Conservation (phyloP, 2,888 invertebrate genomes). For the Erebia palarica region DNA sequence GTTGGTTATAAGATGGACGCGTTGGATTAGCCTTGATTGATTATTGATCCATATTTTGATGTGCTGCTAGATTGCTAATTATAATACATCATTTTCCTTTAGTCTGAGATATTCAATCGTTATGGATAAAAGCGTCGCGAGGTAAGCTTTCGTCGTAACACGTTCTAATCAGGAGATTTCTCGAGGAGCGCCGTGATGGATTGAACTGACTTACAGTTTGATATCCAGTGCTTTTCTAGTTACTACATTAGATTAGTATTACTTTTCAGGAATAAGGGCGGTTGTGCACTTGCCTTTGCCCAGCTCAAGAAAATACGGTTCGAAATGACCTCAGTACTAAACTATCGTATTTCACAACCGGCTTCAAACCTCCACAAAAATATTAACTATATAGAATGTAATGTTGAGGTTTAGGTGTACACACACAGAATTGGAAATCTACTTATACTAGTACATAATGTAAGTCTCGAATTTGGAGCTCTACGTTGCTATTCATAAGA, state of each 20-base stretch:
- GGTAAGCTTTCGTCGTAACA: constrained; percentile 18
- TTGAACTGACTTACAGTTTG: neutral
- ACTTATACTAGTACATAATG: no score
- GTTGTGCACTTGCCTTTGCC: neutral
- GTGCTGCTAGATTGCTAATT: neutral
- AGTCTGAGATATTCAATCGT: constrained; percentile 9
- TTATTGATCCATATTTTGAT: neutral
- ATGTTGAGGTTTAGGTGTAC: no score
- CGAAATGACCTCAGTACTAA: no score
- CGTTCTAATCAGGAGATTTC: constrained; percentile 19
- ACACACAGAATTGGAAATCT: no score
- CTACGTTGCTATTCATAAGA: neutral
- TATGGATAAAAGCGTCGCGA: constrained; percentile 16
- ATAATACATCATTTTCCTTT: neutral
- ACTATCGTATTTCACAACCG: no score
- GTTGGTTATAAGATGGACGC: no score
- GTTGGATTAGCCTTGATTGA: no score
- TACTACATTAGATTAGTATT: neutral
- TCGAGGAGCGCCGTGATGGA: constrained; percentile 17
- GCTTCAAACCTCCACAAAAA: no score
- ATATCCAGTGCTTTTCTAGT: neutral
- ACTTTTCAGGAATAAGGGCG: constrained; percentile 1
- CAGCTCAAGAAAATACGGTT: neutral
- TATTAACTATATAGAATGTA: no score
- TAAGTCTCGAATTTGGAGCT: neutral